Evolutionary conservation across 1,140 invertebrate genomes (phyloP).

Genomic region (Danaus melanippus): DNA sequence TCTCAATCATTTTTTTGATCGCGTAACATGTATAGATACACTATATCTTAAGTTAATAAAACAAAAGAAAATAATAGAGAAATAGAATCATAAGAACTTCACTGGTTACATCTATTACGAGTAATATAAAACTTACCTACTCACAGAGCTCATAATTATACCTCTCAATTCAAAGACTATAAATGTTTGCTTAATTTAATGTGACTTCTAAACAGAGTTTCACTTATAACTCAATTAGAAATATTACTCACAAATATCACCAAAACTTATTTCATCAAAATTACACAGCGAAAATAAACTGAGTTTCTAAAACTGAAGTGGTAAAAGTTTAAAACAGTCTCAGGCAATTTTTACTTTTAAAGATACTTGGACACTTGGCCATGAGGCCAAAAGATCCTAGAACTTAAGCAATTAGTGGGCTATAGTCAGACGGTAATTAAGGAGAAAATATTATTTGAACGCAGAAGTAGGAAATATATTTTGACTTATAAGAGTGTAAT

Average conservation of each 20-base stretch:
- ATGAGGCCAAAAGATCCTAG: slow-evolving; percentile 56
- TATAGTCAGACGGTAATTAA: slow-evolving; percentile 68
- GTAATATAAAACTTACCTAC: no score
- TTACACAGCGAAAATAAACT: no score
- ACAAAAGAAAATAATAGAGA: neutral
- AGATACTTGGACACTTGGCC: slow-evolving; percentile 58
- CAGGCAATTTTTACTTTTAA: slow-evolving; percentile 60
- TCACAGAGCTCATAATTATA: no score
- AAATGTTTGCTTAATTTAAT: no score
- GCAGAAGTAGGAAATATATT: slow-evolving; percentile 63
- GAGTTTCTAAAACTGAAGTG: slow-evolving; percentile 44
- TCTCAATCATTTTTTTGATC: neutral
- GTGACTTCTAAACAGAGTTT: no score
- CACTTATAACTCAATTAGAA: no score
- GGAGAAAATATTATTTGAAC: slow-evolving; percentile 62
- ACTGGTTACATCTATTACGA: no score
- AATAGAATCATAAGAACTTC: no score
- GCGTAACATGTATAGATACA: neutral
- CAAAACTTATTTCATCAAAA: no score
- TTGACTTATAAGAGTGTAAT: slow-evolving; percentile 48
- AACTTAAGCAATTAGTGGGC: slow-evolving; percentile 69
- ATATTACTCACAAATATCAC: no score
- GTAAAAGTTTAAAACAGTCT: slow-evolving; percentile 54
- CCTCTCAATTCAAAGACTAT: no score
- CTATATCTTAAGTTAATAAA: neutral